These are phyloP conservation scores for Petrophora chlorosata DNA, from an alignment of 2,888 invertebrate genomes.

Conservation along the genomic window DNA sequence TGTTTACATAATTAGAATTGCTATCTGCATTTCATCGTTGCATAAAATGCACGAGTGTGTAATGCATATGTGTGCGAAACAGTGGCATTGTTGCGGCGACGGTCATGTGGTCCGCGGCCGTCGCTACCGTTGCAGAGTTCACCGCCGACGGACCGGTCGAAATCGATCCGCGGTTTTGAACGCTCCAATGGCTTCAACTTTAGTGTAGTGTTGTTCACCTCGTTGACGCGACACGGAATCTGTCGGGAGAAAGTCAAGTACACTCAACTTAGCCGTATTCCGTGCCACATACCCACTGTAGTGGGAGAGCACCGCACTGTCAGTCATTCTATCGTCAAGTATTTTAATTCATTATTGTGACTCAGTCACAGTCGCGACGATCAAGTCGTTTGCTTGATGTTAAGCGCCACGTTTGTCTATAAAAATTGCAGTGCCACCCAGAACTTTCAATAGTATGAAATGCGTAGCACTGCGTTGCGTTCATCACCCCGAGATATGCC, in stretches of 20 bases:
- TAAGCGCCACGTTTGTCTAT: no score
- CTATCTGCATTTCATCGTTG: constrained; percentile 31
- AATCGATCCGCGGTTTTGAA: constrained; percentile 71
- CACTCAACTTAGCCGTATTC: constrained; percentile 55
- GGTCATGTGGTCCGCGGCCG: constrained; percentile 52
- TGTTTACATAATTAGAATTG: constrained; percentile 41
- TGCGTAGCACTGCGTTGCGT: no score
- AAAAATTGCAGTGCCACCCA: no score
- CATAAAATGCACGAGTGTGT: constrained; percentile 37
- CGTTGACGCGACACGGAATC: constrained; percentile 76
- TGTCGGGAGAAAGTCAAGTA: constrained; percentile 78
- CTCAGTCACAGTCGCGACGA: no score
- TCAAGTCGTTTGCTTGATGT: no score
- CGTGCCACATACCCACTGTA: constrained; percentile 69
- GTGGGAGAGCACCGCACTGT: no score
- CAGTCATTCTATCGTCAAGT: no score
- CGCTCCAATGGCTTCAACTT: constrained; percentile 72
- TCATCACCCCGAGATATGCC: no score
- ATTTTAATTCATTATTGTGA: no score
- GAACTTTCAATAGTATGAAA: no score
- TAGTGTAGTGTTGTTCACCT: constrained; percentile 73
- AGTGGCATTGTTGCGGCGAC: constrained; percentile 40
- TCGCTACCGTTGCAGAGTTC: constrained; percentile 40
- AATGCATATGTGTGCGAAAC: constrained; percentile 32
- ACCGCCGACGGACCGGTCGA: constrained; percentile 61